Evolutionary conservation across 2,888 invertebrate genomes (phyloP).

Genomic region (Caradrina clavipalpis): DNA sequence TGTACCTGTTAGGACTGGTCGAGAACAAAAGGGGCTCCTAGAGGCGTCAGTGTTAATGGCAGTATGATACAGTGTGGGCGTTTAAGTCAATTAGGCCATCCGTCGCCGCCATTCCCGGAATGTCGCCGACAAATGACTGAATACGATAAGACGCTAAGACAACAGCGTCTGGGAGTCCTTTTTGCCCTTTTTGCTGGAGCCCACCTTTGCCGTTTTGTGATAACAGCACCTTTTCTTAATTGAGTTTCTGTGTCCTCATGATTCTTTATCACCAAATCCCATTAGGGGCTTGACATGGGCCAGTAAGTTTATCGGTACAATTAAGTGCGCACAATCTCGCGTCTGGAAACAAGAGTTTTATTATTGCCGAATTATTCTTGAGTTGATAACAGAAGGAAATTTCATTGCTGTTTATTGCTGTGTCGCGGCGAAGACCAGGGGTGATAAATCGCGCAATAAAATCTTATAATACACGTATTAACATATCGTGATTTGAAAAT

Average conservation of each 20-base stretch:
- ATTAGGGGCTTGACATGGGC: constrained; percentile 78
- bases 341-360: constrained; percentile 68
- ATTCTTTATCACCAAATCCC: constrained; percentile 84
- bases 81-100: constrained; percentile 90
- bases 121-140: constrained; percentile 88
- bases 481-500: constrained; percentile 35
- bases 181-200: constrained; percentile 75
- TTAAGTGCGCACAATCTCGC: constrained; percentile 77
- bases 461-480: constrained; percentile 40
- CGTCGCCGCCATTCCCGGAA: constrained; percentile 90
- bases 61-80: constrained; percentile 89
- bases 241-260: constrained; percentile 86
- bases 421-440: constrained; percentile 68
- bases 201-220: constrained; percentile 80
- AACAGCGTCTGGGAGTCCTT: constrained; percentile 78
- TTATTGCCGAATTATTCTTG: constrained; percentile 67
- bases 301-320: constrained; percentile 79
- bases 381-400: constrained; percentile 66
- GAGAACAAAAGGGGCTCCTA: constrained; percentile 88
- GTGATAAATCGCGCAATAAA: constrained; percentile 53
- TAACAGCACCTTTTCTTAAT: constrained; percentile 87
- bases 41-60: constrained; percentile 86
- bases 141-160: constrained; percentile 84
- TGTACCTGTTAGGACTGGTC: constrained; percentile 82
- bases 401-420: constrained; percentile 60